phyloP scores from a whole-genome alignment of 1,140 invertebrate genomes.

The Neodiprion lecontei region DNA sequence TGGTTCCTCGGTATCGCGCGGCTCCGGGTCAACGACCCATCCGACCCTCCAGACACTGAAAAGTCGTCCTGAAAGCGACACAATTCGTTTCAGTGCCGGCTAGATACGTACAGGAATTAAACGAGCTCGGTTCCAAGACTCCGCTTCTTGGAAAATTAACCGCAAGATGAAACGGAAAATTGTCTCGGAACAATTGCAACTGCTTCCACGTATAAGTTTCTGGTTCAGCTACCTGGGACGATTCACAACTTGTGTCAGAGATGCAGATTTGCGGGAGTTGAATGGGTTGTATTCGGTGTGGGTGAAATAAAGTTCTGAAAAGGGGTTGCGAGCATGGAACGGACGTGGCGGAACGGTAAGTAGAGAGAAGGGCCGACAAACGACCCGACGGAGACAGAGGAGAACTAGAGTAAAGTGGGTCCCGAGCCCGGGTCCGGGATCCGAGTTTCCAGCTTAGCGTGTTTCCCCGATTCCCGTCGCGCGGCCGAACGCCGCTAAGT shows the following conservation, averaged over 20 bases:
- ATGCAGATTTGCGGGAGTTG: too few relatives aligned
- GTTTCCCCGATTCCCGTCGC: background rate
- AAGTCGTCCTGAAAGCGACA: background rate
- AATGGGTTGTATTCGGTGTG: background rate
- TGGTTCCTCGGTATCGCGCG: background rate
- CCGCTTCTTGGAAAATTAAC: background rate
- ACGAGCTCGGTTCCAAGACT: background rate
- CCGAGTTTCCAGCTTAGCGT: background rate
- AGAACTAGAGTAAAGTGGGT: background rate
- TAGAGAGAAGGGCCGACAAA: constrained; percentile 4
- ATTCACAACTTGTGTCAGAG: background rate
- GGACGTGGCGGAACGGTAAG: background rate
- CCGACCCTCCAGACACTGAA: background rate
- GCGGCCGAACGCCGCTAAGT: background rate
- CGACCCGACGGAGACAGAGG: constrained; percentile 3
- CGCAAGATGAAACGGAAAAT: too few relatives aligned
- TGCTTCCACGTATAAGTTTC: background rate
- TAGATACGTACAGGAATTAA: background rate
- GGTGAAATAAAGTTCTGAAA: constrained; percentile 3
- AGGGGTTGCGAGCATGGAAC: background rate
- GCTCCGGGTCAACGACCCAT: background rate
- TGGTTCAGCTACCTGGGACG: background rate
- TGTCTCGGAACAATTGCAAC: too few relatives aligned
- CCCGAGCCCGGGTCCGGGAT: background rate
- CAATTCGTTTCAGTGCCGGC: background rate